Base-by-base conservation (phyloP, 2,113 vertebrate genomes). In the Zosterops japonicus region DNA sequence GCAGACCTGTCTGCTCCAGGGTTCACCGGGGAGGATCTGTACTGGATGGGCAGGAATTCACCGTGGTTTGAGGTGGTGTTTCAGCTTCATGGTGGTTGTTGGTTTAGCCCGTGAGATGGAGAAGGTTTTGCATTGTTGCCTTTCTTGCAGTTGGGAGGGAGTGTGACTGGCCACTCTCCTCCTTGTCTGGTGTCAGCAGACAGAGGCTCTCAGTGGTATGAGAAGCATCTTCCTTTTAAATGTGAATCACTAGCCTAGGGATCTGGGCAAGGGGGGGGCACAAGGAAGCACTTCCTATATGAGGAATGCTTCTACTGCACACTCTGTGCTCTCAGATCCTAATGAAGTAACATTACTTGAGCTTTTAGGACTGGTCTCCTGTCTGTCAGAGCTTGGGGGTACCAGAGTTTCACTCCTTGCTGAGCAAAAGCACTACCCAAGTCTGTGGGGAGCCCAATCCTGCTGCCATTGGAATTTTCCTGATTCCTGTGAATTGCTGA, bases 281-380 rank as follows among this genome's bases (percentile, higher is more conserved):
- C 52, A 46, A 68, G 78, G 65, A 76, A 70, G 65, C 74, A 11
- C n/a, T 47, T 67, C 20, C 28, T 57, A 0, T 39, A 1, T 36
- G 57, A 75, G 68, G 76, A 35, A 33, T 72, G 83, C 65, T 96
- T 60, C 88, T 72, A 64, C 75, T 93, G 86, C 65, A 57, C 49
- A 14, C 57, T 68, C 41, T 20, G 0, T 78, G 83, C 76, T 88
- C 69, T 92, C 7, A 5, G 65, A 92, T 83, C 85, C 88, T 87
- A 78, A 94, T 79, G 92, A 96, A 93, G 95, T 96, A 95, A 94
- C 29, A 42, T 75, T 95, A 94, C 86, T 95, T 95, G 96, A 97
- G 93, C 52, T 94, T 90, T 95, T 89, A 69, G 83, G 90, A 89
- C 69, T 82, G 88, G 72, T 87, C 77, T 95, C 85, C 88, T 92